Base-by-base conservation (phyloP, 2,113 vertebrate genomes). In the Trematomus loennbergii region DNA sequence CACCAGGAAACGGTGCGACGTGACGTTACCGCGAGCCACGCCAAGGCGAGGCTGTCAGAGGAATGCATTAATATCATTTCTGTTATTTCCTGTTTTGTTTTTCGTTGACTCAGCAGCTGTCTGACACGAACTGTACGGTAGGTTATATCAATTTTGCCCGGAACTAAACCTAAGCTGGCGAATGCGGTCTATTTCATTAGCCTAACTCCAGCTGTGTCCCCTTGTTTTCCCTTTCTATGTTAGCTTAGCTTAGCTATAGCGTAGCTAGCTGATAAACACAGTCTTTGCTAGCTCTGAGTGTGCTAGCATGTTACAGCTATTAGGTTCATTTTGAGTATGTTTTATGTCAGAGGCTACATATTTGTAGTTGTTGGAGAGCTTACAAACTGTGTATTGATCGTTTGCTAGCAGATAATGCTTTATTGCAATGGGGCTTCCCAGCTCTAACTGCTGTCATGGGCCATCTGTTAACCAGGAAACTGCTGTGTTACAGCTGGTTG, bases 401-500 rank as follows among this genome's bases (percentile, higher is more conserved):
- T 52, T 17, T 82, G n/a, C 3, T 46, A 12, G 22, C 18, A 40
- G 48, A 45, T 58, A 10, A 0, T 70, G 46, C 4, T 50, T 18
- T 52, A 5, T 25, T 36, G 33, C 7, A 20, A 1, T n/a, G 22
- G 18, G 50, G 25, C 46, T 36, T 61, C 15, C 55, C n/a, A 25
- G 52, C n/a, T 52, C 1, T 20, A 20, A 18, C 36, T 40, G 20
- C 52, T 64, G 15, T 45, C 9, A 15, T 45, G 33, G 40, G 16
- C 55, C n/a, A 5, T 55, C 18, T 65, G 75, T 86, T 75, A 63
- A 83, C 76, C 15, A 67, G 62, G 55, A 84, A 73, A 78, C 72
- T 66, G 16, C 46, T 87, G 57, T 72, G 45, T 93, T 87, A 45
- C 89, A 88, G 88, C 75, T 72, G 79, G 52, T 61, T 89, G 59